Evolutionary conservation across 2,888 invertebrate species (phyloP).

Genomic region (Criorhina ranunculi): DNA sequence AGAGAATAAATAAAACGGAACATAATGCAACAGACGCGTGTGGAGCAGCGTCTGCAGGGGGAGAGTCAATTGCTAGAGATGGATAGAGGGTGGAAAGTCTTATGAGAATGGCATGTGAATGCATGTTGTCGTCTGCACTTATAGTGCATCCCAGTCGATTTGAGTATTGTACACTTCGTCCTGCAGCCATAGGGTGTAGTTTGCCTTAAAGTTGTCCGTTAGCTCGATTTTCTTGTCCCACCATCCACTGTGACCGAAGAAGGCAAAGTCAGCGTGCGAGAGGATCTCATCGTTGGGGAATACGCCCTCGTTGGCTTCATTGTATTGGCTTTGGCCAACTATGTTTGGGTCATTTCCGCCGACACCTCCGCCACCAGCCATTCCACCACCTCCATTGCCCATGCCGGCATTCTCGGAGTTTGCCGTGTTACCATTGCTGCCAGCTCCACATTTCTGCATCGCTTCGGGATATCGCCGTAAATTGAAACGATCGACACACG

Average conservation of each 20-base stretch:
- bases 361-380: conserved; percentile 74
- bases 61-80: conserved; percentile 20
- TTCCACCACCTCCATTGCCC: conserved; percentile 78
- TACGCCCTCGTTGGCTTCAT: conserved; percentile 81
- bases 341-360: conserved; percentile 74
- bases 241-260: conserved; percentile 84
- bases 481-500: conserved; percentile 98
- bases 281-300: conserved; percentile 83
- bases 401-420: conserved; percentile 81
- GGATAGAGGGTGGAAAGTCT: conserved; percentile 26
- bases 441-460: conserved; percentile 83
- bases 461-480: conserved; percentile 92
- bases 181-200: conserved; percentile 97
- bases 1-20: conserved; percentile 38
- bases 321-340: conserved; percentile 77
- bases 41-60: conserved; percentile 11
- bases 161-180: conserved; percentile 97
- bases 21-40: neutral
- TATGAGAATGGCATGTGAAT: conserved; percentile 53
- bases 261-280: conserved; percentile 84
- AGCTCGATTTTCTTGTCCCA: conserved; percentile 87
- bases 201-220: conserved; percentile 95
- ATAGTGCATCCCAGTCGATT: conserved; percentile 90
- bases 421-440: conserved; percentile 82
- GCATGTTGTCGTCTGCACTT: conserved; percentile 60